Conservation (phyloP, 2,888 invertebrate species). For the Drosophila paramelanica region DNA sequence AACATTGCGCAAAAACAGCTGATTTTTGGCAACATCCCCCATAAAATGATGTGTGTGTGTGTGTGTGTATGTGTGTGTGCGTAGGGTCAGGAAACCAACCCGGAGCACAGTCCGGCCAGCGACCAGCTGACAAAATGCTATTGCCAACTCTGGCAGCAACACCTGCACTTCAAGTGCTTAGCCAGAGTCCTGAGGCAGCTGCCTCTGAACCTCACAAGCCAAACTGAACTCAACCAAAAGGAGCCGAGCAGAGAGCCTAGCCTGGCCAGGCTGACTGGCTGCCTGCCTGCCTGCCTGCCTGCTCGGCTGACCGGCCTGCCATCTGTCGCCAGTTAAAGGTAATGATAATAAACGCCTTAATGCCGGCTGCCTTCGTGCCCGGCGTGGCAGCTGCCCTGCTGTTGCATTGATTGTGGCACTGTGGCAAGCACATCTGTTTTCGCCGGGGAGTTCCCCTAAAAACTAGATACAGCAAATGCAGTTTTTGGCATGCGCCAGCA, state of each 20-base stretch:
- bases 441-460: conserved; percentile 42
- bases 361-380: conserved; percentile 28
- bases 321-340: conserved; percentile 47
- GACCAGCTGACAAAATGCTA: conserved; percentile 12
- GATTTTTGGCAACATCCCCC: conserved; percentile 76
- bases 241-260: background rate
- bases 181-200: conserved; percentile 16
- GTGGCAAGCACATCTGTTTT: conserved; percentile 49
- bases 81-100: conserved; percentile 52
- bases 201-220: conserved; percentile 22
- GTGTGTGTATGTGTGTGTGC: conserved; percentile 10
- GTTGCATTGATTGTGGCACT: conserved; percentile 54
- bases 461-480: conserved; percentile 19
- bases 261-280: background rate
- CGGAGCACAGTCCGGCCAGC: conserved; percentile 14
- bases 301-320: conserved; percentile 22
- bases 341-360: conserved; percentile 43
- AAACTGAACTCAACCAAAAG: background rate
- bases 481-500: conserved; percentile 54
- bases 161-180: conserved; percentile 68
- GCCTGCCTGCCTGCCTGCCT: conserved; percentile 12
- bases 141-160: conserved; percentile 30
- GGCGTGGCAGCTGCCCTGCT: conserved; percentile 41
- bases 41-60: conserved; percentile 8
- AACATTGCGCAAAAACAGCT: conserved; percentile 78